phyloP scores from a whole-genome alignment of 92 coral and sea anemone species.

The Porites rus region DNA sequence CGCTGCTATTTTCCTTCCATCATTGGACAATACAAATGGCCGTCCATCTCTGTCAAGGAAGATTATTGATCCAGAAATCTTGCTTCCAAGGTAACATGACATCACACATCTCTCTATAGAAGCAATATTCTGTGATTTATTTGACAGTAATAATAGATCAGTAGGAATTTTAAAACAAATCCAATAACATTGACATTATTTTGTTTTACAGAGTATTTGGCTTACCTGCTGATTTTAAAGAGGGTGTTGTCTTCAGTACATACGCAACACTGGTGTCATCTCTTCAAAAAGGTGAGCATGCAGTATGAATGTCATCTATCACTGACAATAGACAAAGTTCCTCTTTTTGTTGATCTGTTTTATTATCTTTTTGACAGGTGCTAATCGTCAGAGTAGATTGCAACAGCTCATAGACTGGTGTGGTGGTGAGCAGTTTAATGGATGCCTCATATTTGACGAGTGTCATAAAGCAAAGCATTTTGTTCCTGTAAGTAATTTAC shows the following conservation, averaged over 20 bases:
- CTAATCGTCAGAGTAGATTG: constrained; percentile 84
- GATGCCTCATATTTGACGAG: constrained; percentile 97
- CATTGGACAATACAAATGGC: too few species aligned
- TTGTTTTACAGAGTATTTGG: constrained; percentile 87
- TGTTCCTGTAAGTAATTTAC: constrained; percentile 83
- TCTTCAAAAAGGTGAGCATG: constrained; percentile 73
- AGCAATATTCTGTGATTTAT: too few species aligned
- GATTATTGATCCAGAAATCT: too few species aligned
- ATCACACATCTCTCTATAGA: too few species aligned
- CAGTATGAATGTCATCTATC: not conserved
- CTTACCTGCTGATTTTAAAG: constrained; percentile 92
- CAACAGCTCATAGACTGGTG: constrained; percentile 99
- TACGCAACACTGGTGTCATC: constrained; percentile 96
- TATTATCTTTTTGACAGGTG: not conserved
- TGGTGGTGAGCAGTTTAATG: constrained; percentile 92
- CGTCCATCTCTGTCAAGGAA: too few species aligned
- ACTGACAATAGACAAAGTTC: too few species aligned
- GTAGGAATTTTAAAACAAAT: too few species aligned
- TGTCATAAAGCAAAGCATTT: constrained; percentile 99
- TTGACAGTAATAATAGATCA: too few species aligned
- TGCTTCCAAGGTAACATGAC: too few species aligned
- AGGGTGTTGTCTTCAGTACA: constrained; percentile 96
- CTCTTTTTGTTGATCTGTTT: too few species aligned
- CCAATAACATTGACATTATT: not conserved
- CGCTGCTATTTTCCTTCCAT: too few species aligned